Evolutionary conservation across 2,797 vertebrate species (phyloP), one percentile per base, ranked within the genome.

Genomic region (Enteromius afrohamiltoni): DNA sequence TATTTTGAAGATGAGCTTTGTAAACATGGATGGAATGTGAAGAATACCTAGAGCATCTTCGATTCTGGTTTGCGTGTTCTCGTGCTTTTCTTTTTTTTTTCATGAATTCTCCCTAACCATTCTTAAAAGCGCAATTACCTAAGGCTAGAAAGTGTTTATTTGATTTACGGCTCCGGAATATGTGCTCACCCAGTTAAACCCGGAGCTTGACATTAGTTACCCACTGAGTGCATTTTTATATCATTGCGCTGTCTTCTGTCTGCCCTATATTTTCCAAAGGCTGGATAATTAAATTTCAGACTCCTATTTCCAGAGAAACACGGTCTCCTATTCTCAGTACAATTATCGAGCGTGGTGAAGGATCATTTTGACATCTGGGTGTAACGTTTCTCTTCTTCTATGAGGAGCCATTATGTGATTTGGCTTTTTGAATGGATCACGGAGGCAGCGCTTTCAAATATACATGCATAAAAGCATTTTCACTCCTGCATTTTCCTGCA

Each of bases 261-360:
- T 89, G 83, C 89, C 89, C 86, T 91, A 91, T 91, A 92, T 93
- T 93, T 93, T 92, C 91, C 90, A 90, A 92, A 92, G 91, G 92
- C 89, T 91, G 89, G 92, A 93, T 94, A 93, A 95, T 95, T 94
- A 91, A 87, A 94, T 94, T 93, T 93, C 90, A 93, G 88, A 88
- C 85, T 90, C 88, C 88, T 92, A 92, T 93, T 93, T 92, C 93
- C 92, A 87, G 91, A 91, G 92, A 91, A 91, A 91, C 91, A 88
- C 86, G 47, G 90, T 89, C 89, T 93, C 90, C 89, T 79, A 87
- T 91, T 93, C 93, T 92, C 89, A 85, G 89, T 73, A 92, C 92
- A 94, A 93, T 94, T 95, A 94, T 92, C 86, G 60, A 88, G 88
- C 85, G 85, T 92, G 85, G 80, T 84, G 89, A 90, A 91, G 91